These are phyloP conservation scores for Dipus sagitta DNA, from an alignment of 2,797 vertebrate species.

Conservation along the genomic window DNA sequence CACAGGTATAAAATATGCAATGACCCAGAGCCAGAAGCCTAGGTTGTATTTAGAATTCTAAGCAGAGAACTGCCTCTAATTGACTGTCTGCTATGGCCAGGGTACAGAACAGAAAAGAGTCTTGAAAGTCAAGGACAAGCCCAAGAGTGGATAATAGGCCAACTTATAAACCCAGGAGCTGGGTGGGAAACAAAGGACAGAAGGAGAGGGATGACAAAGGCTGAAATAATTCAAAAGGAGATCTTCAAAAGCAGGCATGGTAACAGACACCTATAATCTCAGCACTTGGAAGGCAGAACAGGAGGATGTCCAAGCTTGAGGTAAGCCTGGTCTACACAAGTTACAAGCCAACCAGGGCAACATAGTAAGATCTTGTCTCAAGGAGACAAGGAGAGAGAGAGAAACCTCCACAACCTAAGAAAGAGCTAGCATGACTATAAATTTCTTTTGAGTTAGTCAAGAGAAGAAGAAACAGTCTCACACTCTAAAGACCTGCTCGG, in stretches of 20 bases:
- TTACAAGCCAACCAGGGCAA: neutral
- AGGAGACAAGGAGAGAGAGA: neutral
- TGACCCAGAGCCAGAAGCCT: neutral
- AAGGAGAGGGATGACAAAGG: neutral
- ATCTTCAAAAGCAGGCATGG: neutral
- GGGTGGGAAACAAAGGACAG: neutral
- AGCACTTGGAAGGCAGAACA: neutral
- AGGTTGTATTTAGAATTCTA: constrained; percentile 41
- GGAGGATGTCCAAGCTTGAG: neutral
- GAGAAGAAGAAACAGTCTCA: neutral
- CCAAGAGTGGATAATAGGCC: neutral
- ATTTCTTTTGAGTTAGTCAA: neutral
- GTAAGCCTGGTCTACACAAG: neutral
- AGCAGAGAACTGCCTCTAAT: neutral
- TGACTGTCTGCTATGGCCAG: neutral
- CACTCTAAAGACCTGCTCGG: neutral
- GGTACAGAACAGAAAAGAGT: constrained; percentile 40
- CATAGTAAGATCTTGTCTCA: neutral
- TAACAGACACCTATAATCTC: neutral
- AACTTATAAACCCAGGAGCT: neutral
- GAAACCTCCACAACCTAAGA: neutral
- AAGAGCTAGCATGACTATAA: neutral
- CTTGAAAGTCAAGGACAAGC: neutral
- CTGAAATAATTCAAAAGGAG: neutral
- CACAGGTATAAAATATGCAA: neutral